phyloP scores from a whole-genome alignment of 2,797 vertebrate species.

The Synaphobranchus kaupii region DNA sequence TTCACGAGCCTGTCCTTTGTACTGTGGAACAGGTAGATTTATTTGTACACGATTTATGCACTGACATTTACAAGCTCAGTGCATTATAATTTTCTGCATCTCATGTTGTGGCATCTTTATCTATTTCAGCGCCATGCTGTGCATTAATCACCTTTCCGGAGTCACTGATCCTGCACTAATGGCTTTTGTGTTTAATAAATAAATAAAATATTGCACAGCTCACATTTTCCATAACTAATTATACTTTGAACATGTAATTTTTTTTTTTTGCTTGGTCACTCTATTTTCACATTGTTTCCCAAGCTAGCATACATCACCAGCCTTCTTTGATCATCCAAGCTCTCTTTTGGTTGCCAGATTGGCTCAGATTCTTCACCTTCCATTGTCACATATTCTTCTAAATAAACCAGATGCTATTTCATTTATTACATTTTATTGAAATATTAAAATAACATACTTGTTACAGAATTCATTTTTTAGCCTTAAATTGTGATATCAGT shows the following conservation, averaged over 20 bases:
- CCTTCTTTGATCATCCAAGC: not conserved
- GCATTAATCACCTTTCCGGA: not conserved
- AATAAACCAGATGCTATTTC: not conserved
- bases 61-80: constrained; percentile 6
- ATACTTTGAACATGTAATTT: not conserved
- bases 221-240: not conserved
- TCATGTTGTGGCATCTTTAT: not conserved
- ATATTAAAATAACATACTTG: not conserved
- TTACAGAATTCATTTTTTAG: not conserved
- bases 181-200: not conserved
- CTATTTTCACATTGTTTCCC: not conserved
- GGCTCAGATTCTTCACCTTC: not conserved
- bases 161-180: not conserved
- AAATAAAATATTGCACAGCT: not conserved
- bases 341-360: no score
- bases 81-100: not conserved
- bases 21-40: not conserved
- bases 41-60: not conserved
- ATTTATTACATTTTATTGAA: not conserved
- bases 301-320: not conserved
- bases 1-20: not conserved
- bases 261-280: not conserved
- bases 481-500: not conserved
- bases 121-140: not conserved
- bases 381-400: not conserved